Conservation (phyloP, 2,888 invertebrate genomes). For the Cistogaster globosa region DNA sequence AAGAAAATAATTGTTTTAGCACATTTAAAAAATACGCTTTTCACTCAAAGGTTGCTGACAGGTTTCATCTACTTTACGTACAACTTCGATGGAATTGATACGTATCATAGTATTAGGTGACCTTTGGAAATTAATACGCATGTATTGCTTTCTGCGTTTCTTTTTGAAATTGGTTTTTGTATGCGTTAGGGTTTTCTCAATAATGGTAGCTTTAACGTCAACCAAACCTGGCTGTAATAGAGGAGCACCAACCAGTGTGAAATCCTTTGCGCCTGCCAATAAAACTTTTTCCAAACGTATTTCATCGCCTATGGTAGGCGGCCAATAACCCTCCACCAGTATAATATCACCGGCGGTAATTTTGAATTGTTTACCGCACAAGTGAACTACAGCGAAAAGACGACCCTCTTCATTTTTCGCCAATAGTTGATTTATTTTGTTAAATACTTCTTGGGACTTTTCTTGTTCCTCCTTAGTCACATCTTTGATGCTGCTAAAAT, state of each 20-base stretch:
- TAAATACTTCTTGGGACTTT: slow-evolving; percentile 75
- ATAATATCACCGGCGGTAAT: slow-evolving; percentile 93
- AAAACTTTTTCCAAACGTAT: slow-evolving; percentile 93
- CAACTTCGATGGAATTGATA: slow-evolving; percentile 89
- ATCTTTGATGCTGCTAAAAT: slow-evolving; percentile 13
- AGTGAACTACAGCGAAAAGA: slow-evolving; percentile 90
- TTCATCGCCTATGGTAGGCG: slow-evolving; percentile 90
- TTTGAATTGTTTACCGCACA: slow-evolving; percentile 93
- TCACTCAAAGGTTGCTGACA: slow-evolving; percentile 51
- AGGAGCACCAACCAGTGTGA: slow-evolving; percentile 92
- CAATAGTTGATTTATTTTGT: slow-evolving; percentile 78
- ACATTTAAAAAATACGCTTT: slow-evolving; percentile 70
- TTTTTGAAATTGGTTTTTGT: slow-evolving; percentile 91
- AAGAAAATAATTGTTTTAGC: slow-evolving; percentile 54
- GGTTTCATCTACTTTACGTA: slow-evolving; percentile 80
- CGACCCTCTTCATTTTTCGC: slow-evolving; percentile 77
- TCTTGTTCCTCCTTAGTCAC: slow-evolving; percentile 74
- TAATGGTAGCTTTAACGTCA: slow-evolving; percentile 90
- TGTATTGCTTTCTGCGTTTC: slow-evolving; percentile 90
- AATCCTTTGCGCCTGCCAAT: slow-evolving; percentile 90
- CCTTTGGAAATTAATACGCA: slow-evolving; percentile 88
- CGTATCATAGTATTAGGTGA: slow-evolving; percentile 89
- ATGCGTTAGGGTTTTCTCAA: slow-evolving; percentile 92
- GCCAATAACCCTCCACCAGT: slow-evolving; percentile 92
- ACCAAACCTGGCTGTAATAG: slow-evolving; percentile 89